Conservation (phyloP, 2,113 vertebrate genomes). For the Oncorhynchus tshawytscha region DNA sequence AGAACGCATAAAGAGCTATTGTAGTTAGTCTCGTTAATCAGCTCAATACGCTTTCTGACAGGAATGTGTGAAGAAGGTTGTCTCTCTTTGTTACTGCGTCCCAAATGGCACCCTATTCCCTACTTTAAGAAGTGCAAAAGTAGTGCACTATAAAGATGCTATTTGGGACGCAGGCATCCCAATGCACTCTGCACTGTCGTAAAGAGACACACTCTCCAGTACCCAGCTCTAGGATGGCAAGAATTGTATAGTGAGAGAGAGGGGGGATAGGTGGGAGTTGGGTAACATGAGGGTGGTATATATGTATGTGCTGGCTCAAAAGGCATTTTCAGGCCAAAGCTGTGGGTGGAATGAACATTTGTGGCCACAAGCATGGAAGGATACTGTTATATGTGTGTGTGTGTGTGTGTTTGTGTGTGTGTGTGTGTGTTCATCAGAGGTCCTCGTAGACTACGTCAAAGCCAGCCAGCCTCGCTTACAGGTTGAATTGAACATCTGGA, state of each 20-base stretch:
- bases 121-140: neutral
- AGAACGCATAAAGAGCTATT: conserved; percentile 72
- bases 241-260: conserved; percentile 44
- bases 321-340: conserved; percentile 24
- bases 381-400: conserved; percentile 20
- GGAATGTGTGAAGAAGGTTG: conserved; percentile 66
- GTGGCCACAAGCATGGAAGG: conserved; percentile 36
- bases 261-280: conserved; percentile 39
- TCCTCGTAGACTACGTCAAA: conserved; percentile 48
- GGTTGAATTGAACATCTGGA: conserved; percentile 67
- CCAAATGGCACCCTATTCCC: conserved; percentile 50
- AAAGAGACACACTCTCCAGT: conserved; percentile 7
- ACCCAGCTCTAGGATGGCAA: conserved; percentile 20
- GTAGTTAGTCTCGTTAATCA: conserved; percentile 76
- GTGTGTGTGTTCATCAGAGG: conserved; percentile 34
- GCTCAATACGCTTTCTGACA: conserved; percentile 74
- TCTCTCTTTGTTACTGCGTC: conserved; percentile 37
- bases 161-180: neutral
- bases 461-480: conserved; percentile 46
- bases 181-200: conserved; percentile 32
- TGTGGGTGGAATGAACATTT: conserved; percentile 29
- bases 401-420: conserved; percentile 17
- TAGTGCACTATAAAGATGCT: neutral
- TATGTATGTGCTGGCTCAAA: conserved; percentile 18
- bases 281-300: conserved; percentile 56